Base-by-base conservation (phyloP, 2,113 vertebrate genomes). In the Sebastes fasciatus region DNA sequence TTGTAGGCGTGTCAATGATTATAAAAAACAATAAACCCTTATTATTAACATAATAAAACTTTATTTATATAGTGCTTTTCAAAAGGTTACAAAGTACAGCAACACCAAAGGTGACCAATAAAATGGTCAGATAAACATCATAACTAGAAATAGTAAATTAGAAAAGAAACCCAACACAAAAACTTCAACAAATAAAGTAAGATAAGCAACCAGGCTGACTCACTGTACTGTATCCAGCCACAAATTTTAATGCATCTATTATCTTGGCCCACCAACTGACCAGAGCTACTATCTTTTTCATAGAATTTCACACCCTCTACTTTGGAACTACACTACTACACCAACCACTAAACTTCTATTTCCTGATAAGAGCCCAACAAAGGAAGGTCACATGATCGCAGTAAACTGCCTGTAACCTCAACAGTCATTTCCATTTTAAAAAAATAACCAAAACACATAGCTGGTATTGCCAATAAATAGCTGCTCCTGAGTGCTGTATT, bases 261-360 rank as follows among this genome's bases (percentile, higher is more conserved):
- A 72, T 54, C 19, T 82, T 16, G 14, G 19, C 5, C 6, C 17
- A 48, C 11, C 16, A 73, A 49, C 40, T 34, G 19, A 66, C 65
- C 65, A 68, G 52, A 66, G 43, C 66, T 43, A 4, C n/a, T 45
- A 55, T 19, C 21, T 42, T 66, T n/a, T 85, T 62, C 61, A 26
- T 0, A 67, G 26, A 84, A 48, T 45, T 40, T 26, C 1, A 13
- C 57, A 4, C 4, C 11, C 9, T 17, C 16, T 45, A 0, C 17
- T 66, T 40, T 71, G 34, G 34, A 34, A 34, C 26, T 34, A 34
- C 10, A 16, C 46, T 80, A 16, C 7, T 1, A 46, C 49, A 51
- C 62, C 2, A 34, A 64, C 40, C 4, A 0, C 55, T 65, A 4
- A 26, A 49, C 46, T 21, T 80, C 17, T 61, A 49, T n/a, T 70